Evolutionary conservation across 2,797 vertebrate genomes (phyloP).

Genomic region (Leontopithecus rosalia): DNA sequence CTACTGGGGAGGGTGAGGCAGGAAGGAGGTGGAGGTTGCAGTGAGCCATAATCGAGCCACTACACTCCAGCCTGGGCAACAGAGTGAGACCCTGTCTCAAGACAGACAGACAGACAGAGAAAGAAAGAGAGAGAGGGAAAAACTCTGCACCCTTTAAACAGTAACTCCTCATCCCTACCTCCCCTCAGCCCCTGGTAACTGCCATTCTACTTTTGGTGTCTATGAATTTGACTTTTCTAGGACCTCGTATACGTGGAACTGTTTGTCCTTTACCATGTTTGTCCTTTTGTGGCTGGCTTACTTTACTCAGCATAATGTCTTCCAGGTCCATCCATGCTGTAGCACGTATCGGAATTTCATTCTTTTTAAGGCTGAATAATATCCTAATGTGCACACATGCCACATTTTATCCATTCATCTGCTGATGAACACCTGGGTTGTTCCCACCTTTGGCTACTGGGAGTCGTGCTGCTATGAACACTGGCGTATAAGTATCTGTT

Average conservation of each 20-base stretch:
- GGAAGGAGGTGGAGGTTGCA: no score
- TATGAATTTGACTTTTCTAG: background rate
- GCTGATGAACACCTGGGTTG: background rate
- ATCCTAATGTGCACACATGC: rapidly evolving
- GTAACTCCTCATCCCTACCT: background rate
- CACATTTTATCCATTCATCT: background rate
- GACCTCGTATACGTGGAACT: background rate
- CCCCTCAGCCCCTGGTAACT: no score
- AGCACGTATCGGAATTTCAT: background rate
- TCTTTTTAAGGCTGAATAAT: background rate
- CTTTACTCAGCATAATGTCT: background rate
- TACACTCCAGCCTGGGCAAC: no score
- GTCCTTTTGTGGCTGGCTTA: background rate
- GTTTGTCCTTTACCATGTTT: rapidly evolving
- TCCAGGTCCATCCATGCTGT: background rate
- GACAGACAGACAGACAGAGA: no score
- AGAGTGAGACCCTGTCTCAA: no score
- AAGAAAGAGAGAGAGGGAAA: background rate
- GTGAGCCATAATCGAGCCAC: no score
- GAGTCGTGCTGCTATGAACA: background rate
- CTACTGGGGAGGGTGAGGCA: no score
- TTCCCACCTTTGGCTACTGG: background rate
- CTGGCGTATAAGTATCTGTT: background rate
- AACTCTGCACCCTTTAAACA: background rate
- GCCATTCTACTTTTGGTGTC: background rate